Base-by-base conservation (phyloP, 1,140 invertebrate species). In the Conus ventricosus region DNA sequence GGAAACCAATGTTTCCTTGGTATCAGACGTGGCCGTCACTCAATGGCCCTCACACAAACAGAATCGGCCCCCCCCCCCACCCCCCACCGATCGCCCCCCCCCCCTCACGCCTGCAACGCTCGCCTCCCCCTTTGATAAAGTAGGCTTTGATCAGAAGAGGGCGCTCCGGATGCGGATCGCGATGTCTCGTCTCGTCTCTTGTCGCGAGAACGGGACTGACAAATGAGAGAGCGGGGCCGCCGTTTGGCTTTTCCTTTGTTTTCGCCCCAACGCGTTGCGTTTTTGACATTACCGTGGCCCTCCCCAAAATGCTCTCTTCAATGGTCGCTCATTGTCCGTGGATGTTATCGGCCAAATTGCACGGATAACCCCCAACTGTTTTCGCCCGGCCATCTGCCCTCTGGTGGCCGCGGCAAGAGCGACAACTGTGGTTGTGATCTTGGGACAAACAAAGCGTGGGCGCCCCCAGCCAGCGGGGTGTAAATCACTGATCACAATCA, bases 71-170 rank as follows among this genome's bases (percentile, higher is more conserved):
- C 39, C 39, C 39, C 39, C 39, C 39, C 39, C 39, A 39, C 39
- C 39, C 39, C 39, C 39, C 57, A 0, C 57, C 57, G 1, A 8
- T 4, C 15, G 1, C 57, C 57, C 57, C 57, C 57, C 15, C 57
- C 57, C 57, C 15, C 55, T 7, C 55, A 57, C 55, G 13, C 6
- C 6, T 13, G 55, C 55, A 57, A 13, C 55, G 6, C 55, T 57
- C 6, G 6, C 55, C 55, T 6, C 55, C 55, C 10, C 57, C 51
- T 7, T n/a, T 89, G 88, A 89, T 81, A 89, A 89, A 89, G 63
- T 84, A 75, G 60, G 67, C 87, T 87, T 87, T 89, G 88, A 89
- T 89, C 80, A 84, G 82, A 81, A 83, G 71, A 55, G 78, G 71
- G 53, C 8, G 13, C 67, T 8, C 67, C 20, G 8, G 67, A 71